Conservation (phyloP, 2,797 vertebrate species). For the Emys orbicularis region DNA sequence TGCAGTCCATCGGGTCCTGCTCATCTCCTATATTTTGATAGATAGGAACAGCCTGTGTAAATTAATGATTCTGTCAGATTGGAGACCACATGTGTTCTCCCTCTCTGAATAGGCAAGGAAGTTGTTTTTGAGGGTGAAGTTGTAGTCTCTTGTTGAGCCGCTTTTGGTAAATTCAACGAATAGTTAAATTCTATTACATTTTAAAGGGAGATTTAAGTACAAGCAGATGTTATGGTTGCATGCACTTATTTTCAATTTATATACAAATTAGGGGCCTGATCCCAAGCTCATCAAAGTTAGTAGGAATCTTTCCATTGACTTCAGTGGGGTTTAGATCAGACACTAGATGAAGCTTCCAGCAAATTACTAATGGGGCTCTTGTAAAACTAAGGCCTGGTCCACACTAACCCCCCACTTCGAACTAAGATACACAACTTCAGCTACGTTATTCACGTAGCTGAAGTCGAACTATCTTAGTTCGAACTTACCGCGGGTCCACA, state of each 20-base stretch:
- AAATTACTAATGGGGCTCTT: neutral
- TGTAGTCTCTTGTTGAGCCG: neutral
- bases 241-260: neutral
- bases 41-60: neutral
- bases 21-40: neutral
- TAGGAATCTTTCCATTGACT: neutral
- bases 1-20: neutral
- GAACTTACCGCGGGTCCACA: no score
- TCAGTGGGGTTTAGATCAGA: conserved; percentile 14
- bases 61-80: neutral
- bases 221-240: neutral
- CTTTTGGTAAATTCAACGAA: neutral
- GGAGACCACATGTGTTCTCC: rapidly evolving
- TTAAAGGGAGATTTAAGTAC: neutral
- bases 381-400: neutral
- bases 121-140: neutral
- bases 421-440: no score
- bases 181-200: neutral
- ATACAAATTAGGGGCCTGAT: neutral
- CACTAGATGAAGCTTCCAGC: neutral
- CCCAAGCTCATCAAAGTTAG: neutral
- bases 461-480: no score
- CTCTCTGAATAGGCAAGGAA: rapidly evolving
- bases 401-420: no score
- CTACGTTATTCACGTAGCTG: no score